Base-by-base conservation (phyloP, 2,888 invertebrate species). In the Galeopsomyia nigrocyanea region DNA sequence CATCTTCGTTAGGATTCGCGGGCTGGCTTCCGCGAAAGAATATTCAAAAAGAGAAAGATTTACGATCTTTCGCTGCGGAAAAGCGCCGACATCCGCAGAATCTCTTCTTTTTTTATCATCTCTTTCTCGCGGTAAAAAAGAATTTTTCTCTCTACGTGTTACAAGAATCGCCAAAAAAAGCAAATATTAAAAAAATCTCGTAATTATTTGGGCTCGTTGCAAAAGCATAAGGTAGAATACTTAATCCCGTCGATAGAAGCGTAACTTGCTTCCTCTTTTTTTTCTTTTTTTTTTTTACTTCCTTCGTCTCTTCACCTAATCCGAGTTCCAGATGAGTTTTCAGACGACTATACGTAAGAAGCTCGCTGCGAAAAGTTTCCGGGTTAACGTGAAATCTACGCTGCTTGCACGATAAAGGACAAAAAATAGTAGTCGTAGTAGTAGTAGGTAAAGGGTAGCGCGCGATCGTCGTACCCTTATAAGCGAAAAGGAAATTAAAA, bases 311-410 rank as follows among this genome's bases (percentile, higher is more conserved):
- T 50, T 63, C 75, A 67, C 75, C 79, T 83, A 84, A 84, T 85
- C 83, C 81, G 79, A 84, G 83, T 84, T 85, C 80, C 77, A 81
- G 80, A 85, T 83, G 82, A 83, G 83, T 84, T 84, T 82, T 78
- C 78, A 77, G 80, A 75, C 70, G 81, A 80, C 79, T 81, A 3
- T 79, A 77, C 79, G 80, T 80, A 81, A 81, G 80, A 78, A 82
- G 77, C 79, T 81, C 76, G 77, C 69, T 3, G 68, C 65, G 9
- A 66, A 68, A 80, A 82, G 78, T 83, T 81, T 82, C 76, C 76
- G 75, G 79, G 79, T 80, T 79, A 80, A 53, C 79, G 80, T 78
- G 77, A 80, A 80, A 81, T 78, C 73, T 64, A 61, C 68, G 53
- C 39, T 3, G 58, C 39, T 10, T 39, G 39, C 14, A 16, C 16